phyloP scores from a whole-genome alignment of 2,888 invertebrate genomes.

The Eupithecia inturbata region DNA sequence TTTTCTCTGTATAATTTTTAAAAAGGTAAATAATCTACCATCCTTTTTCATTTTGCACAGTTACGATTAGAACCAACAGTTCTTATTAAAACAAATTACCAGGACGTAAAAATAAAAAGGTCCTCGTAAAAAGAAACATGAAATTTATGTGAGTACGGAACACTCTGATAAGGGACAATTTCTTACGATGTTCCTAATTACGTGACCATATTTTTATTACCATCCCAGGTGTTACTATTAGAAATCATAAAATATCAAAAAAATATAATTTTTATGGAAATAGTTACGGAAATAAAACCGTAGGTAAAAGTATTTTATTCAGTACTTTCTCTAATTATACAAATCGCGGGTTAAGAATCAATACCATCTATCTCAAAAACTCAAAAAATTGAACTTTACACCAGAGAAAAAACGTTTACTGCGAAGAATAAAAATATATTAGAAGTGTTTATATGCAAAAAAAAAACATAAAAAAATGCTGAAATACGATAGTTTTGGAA shows the following conservation, averaged over 20 bases:
- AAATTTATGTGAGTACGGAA: conserved; percentile 25
- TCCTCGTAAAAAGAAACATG: conserved; percentile 10
- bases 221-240: conserved; percentile 32
- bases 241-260: not conserved
- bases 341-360: too few species aligned
- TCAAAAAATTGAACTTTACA: too few species aligned
- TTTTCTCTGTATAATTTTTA: too few species aligned
- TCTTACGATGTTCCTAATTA: conserved; percentile 27
- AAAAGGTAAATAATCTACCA: not conserved
- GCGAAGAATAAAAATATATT: too few species aligned
- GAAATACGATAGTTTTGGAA: too few species aligned
- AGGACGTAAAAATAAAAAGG: not conserved
- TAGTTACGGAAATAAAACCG: not conserved
- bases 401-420: too few species aligned
- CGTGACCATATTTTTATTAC: conserved; percentile 39
- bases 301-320: not conserved
- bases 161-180: conserved; percentile 14
- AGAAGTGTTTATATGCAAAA: too few species aligned
- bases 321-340: too few species aligned
- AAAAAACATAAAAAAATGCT: too few species aligned
- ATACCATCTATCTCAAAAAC: too few species aligned
- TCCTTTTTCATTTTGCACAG: not conserved
- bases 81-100: conserved; percentile 6
- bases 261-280: not conserved
- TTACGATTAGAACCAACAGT: not conserved